Evolutionary conservation across 2,113 vertebrate genomes (phyloP), one percentile per base, ranked within the genome.

Genomic region (Stigmatopora nigra): DNA sequence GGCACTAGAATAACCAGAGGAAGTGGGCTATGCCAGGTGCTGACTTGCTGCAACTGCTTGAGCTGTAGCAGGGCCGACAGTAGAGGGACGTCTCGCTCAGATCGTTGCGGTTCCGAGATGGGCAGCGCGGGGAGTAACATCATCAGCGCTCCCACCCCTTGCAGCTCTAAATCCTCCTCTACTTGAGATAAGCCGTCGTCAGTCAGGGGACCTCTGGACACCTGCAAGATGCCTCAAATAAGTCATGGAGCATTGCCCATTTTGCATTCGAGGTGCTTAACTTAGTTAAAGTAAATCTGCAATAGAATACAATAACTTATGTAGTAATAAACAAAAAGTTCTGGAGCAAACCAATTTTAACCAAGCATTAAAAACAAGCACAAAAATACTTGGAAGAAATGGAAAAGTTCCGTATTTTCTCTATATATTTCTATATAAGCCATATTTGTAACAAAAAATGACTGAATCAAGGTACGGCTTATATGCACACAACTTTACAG

Each of bases 21-120:
- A 47, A 96, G 77, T 0, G 92, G 62, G 0, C 92, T 91, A 25
- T 92, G 88, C 86, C 93, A 94, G 52, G 91, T 88, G 74, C 92
- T 94, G 31, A 88, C 93, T 67, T 95, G 92, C 64, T 98, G 92
- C 3, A 98, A 84, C 84, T 95, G 95, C 72, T 90, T 95, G 64
- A 98, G 85, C 82, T 97, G 95, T 44, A 98, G 88, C 71, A 95
- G 71, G 0, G 94, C 93, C 0, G 94, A 93, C 38, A 97, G 91
- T 87, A 95, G 91, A 19, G 90, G 90, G 0, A 94, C 82, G 1
- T 95, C 94, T 69, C 91, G 90, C 2, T 91, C 87, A 1, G 82
- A 81, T 0, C 57, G 15, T 0, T 78, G 85, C 0, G 69, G 71
- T 49, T 69, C 78, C 0, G 68, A 15, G 69, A n/a, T 22, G 5